phyloP scores from a whole-genome alignment of 2,888 invertebrate species.

The Aethes cnicana region DNA sequence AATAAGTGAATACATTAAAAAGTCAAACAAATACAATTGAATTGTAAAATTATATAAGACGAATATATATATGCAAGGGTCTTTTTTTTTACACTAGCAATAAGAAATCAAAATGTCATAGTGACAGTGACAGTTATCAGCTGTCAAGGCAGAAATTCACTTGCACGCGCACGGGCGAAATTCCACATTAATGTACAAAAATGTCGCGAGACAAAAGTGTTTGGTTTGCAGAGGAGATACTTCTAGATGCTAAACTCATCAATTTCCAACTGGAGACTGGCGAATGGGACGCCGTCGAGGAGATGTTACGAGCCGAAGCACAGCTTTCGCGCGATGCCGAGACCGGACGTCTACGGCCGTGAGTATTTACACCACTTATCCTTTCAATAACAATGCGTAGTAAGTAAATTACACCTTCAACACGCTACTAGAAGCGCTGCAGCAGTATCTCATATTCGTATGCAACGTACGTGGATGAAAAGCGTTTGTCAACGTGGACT shows the following conservation, averaged over 20 bases:
- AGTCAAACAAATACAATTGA: too few relatives aligned
- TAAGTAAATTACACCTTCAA: too few relatives aligned
- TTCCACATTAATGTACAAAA: constrained; percentile 36
- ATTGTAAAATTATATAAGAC: too few relatives aligned
- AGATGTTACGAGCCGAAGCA: constrained; percentile 78
- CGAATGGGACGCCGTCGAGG: constrained; percentile 79
- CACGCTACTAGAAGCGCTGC: too few relatives aligned
- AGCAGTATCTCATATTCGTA: too few relatives aligned
- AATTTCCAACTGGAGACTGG: constrained; percentile 77
- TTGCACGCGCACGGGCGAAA: constrained; percentile 28
- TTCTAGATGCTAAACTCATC: constrained; percentile 76
- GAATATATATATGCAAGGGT: too few relatives aligned
- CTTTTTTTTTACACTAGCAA: too few relatives aligned
- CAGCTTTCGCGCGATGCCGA: constrained; percentile 76
- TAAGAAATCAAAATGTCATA: not conserved
- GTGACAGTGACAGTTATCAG: constrained; percentile 6
- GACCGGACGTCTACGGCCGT: constrained; percentile 77
- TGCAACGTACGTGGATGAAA: too few relatives aligned
- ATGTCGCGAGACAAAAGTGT: constrained; percentile 81
- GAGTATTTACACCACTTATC: too few relatives aligned
- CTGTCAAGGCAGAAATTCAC: constrained; percentile 8
- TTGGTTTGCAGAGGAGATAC: constrained; percentile 79
- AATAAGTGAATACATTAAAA: too few relatives aligned
- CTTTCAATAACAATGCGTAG: too few relatives aligned
- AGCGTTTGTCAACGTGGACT: too few relatives aligned